phyloP scores from a whole-genome alignment of 2,113 vertebrate species.

The Pachyramphus minor region DNA sequence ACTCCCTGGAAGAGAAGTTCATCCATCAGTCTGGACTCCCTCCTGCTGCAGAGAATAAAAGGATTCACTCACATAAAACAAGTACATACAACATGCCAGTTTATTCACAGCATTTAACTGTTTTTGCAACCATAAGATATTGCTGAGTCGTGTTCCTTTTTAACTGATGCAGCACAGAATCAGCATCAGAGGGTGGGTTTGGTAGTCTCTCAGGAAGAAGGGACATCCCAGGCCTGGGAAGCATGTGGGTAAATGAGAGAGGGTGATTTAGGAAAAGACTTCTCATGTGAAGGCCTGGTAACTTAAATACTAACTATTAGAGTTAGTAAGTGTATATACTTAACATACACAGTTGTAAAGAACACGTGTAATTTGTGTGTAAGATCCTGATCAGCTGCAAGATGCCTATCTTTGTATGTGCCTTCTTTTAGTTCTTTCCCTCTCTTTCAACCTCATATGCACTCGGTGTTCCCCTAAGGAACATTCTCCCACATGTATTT shows the following conservation, averaged over 20 bases:
- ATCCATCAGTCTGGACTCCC: background rate
- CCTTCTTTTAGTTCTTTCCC: background rate
- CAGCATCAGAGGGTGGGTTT: background rate
- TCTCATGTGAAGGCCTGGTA: background rate
- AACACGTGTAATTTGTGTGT: accelerated
- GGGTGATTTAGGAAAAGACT: background rate
- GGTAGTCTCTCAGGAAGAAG: background rate
- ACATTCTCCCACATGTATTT: background rate
- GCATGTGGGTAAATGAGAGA: background rate
- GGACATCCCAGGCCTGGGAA: background rate
- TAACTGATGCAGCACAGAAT: background rate
- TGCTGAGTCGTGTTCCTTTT: background rate
- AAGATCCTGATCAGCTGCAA: background rate
- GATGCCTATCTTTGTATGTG: background rate
- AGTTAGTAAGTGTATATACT: background rate
- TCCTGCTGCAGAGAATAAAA: background rate
- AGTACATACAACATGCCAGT: background rate
- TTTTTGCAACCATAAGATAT: background rate
- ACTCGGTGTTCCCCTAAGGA: background rate
- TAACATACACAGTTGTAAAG: background rate
- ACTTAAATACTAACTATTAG: background rate
- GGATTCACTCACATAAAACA: background rate
- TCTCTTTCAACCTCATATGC: background rate
- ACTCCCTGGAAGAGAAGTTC: background rate
- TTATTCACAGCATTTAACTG: background rate